phyloP scores from a whole-genome alignment of 2,797 vertebrate genomes.

The Austrolebias charrua region DNA sequence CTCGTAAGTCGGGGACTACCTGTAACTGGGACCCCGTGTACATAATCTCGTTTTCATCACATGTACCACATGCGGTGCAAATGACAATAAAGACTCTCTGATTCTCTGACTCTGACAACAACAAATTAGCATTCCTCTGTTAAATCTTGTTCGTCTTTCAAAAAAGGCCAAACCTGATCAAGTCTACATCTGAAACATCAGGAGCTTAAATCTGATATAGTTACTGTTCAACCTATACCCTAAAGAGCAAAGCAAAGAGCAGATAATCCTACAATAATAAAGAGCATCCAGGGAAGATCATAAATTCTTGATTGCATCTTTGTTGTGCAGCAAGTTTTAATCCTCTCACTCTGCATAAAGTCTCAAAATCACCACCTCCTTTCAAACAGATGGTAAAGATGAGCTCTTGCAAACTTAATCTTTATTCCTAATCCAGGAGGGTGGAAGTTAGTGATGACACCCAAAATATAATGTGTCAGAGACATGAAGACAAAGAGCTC shows the following conservation, averaged over 20 bases:
- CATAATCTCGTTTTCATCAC: no score
- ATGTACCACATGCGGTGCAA: no score
- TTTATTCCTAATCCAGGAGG: conserved; percentile 10
- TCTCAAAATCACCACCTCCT: conserved; percentile 39
- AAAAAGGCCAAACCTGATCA: neutral
- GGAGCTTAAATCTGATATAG: conserved; percentile 4
- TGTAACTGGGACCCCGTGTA: no score
- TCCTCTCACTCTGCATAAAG: conserved; percentile 31
- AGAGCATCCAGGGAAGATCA: conserved; percentile 27
- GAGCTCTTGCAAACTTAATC: conserved; percentile 11
- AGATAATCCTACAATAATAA: neutral
- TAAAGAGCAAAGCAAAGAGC: conserved; percentile 8
- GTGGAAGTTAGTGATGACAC: conserved; percentile 2
- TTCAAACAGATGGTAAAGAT: conserved; percentile 41
- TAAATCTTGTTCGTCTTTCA: neutral
- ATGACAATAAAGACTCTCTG: no score
- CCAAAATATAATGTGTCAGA: conserved; percentile 7
- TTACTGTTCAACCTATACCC: conserved; percentile 8
- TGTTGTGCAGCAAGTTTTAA: conserved; percentile 18
- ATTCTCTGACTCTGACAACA: no score
- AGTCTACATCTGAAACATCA: neutral
- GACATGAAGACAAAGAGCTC: neutral
- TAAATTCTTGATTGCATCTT: conserved; percentile 29
- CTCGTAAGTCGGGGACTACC: no score
- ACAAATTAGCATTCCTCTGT: neutral